A percentile compares a stretch with the other conserved stretches of the same genome.
Conservation (phyloP, 2,888 invertebrate genomes). For the Serrognathus titanus region DNA sequence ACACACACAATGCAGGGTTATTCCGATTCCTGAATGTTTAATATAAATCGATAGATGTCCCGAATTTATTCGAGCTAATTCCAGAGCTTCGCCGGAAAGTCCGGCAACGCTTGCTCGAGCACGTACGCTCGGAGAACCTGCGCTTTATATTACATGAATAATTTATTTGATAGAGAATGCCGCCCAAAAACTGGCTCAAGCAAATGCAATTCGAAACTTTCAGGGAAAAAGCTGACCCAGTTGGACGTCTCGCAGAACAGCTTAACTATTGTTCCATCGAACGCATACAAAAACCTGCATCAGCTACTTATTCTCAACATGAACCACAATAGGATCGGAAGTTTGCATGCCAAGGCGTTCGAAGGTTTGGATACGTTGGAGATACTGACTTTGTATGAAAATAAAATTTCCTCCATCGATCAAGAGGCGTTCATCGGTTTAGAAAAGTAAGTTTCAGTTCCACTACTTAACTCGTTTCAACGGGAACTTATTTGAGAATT, state of each 20-base stretch:
- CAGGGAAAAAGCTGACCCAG: conserved; percentile 83
- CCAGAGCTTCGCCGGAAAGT: no score
- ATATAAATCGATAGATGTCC: no score
- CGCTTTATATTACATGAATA: no score
- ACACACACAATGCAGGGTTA: no score
- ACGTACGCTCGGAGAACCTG: no score
- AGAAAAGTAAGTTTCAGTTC: conserved; percentile 65
- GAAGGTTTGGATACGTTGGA: conserved; percentile 83
- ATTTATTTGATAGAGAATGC: no score
- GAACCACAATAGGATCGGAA: conserved; percentile 81
- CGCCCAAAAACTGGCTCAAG: no score
- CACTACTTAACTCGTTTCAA: no score
- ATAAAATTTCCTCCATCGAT: conserved; percentile 75
- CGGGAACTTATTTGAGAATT: no score
- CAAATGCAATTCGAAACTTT: conserved; percentile 1
- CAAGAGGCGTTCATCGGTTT: conserved; percentile 81
- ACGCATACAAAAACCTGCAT: conserved; percentile 75
- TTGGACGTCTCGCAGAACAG: conserved; percentile 86
- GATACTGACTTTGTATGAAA: conserved; percentile 83
- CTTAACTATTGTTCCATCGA: conserved; percentile 74
- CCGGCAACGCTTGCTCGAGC: no score
- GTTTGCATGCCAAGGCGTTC: conserved; percentile 77
- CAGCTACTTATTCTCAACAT: conserved; percentile 82
- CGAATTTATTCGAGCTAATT: no score
- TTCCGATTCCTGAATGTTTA: no score